Conservation (phyloP, 2,797 vertebrate genomes). For the Falco columbarius region DNA sequence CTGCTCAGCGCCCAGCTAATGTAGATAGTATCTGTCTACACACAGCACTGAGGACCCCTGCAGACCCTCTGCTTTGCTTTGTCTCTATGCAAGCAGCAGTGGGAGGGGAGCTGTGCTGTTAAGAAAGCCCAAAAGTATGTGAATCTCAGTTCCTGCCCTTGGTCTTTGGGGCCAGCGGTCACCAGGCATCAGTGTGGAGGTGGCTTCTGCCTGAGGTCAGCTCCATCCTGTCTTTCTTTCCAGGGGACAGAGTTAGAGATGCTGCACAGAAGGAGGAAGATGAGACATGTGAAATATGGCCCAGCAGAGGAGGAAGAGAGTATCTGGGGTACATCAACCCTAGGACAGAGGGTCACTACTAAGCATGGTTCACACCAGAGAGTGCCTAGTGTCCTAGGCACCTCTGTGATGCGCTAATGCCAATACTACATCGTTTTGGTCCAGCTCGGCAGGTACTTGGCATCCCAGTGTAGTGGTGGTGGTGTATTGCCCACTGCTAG, state of each 20-base stretch:
- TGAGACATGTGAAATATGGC: not conserved
- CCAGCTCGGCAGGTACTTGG: not conserved
- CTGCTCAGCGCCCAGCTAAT: not conserved
- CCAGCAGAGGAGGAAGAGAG: not conserved
- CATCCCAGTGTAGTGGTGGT: not conserved
- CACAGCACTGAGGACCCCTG: not conserved
- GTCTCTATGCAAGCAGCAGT: not conserved
- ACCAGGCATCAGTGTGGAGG: not conserved
- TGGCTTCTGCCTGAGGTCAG: not conserved
- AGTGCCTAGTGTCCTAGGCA: not conserved
- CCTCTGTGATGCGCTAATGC: not conserved
- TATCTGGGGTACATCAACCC: not conserved
- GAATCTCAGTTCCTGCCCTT: not conserved
- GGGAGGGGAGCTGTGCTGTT: conserved; percentile 2
- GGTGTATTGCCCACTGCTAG: not conserved
- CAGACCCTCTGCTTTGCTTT: not conserved
- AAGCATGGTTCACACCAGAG: not conserved
- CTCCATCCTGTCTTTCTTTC: not conserved
- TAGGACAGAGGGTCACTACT: too few relatives aligned
- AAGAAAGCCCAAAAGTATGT: not conserved
- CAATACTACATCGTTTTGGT: not conserved
- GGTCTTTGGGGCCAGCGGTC: not conserved
- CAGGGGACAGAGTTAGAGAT: not conserved
- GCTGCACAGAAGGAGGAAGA: accelerated
- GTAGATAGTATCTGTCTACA: not conserved